phyloP scores from a whole-genome alignment of 2,888 invertebrate genomes.

The Lasiommata megera region DNA sequence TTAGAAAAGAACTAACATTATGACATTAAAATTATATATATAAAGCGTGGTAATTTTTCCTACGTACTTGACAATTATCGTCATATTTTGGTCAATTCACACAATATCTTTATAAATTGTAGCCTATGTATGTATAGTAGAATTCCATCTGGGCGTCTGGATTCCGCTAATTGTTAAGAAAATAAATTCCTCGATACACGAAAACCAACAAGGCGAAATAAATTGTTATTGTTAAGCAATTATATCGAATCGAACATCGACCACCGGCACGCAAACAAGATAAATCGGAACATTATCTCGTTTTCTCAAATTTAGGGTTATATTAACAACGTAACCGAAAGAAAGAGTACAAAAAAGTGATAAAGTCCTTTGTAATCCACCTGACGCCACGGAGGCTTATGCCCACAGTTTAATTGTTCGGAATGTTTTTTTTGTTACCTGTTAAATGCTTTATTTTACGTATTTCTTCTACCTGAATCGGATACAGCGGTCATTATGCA shows the following conservation, averaged over 20 bases:
- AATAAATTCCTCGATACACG: too few relatives aligned
- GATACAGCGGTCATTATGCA: slow-evolving; percentile 13
- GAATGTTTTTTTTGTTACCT: slow-evolving; percentile 58
- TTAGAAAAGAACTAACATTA: too few relatives aligned
- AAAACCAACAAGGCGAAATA: not conserved
- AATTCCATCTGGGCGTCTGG: too few relatives aligned
- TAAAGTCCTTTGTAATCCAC: slow-evolving; percentile 75
- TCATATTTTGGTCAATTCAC: too few relatives aligned
- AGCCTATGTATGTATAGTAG: too few relatives aligned
- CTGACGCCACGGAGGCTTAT: slow-evolving; percentile 76
- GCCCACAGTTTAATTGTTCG: slow-evolving; percentile 74
- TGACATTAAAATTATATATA: too few relatives aligned
- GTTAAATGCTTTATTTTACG: slow-evolving; percentile 71
- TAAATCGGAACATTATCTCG: slow-evolving; percentile 38
- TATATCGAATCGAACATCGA: slow-evolving; percentile 64
- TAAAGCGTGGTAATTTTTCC: too few relatives aligned
- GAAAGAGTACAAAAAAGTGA: slow-evolving; percentile 60
- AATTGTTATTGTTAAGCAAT: slow-evolving; percentile 56
- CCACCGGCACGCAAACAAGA: slow-evolving; percentile 56
- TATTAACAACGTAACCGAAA: slow-evolving; percentile 27
- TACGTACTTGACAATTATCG: too few relatives aligned
- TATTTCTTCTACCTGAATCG: slow-evolving; percentile 78
- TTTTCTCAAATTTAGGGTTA: slow-evolving; percentile 38
- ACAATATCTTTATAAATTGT: too few relatives aligned
- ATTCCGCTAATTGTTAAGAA: too few relatives aligned